Evolutionary conservation across 2,888 invertebrate species (phyloP), one percentile per base, ranked within the genome.

Genomic region (Chydorus sphaericus): DNA sequence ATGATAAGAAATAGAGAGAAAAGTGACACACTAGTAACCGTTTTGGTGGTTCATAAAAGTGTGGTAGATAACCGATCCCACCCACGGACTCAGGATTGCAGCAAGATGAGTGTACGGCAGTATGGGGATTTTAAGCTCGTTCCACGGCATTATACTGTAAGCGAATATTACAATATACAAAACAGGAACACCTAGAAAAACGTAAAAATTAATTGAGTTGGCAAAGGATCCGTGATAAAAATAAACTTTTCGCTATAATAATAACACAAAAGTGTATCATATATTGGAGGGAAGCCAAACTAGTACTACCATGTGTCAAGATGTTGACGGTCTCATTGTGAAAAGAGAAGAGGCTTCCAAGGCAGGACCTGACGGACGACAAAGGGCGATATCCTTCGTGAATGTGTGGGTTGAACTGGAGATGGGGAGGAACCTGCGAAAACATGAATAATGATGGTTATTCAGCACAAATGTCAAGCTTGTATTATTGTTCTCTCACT

Each of bases 281-380:
- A n/a, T n/a, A n/a, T n/a, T n/a, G n/a, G n/a, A n/a, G n/a, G n/a
- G n/a, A n/a, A n/a, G n/a, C n/a, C n/a, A n/a, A n/a, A n/a, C n/a
- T n/a, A n/a, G n/a, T n/a, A 8, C 80, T 75, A 90, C 90, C 88
- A 67, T 91, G 90, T 62, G 88, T 86, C 62, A 89, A 74, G 69
- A 90, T 90, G 72, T 90, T 90, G 71, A 90, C 81, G 61, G 89
- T 89, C 75, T 90, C 90, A 72, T 90, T 90, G 76, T 90, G 90
- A 72, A 89, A 77, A 73, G 85, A 86, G 73, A 86, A 85, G 65
- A 90, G 78, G 71, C 88, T 88, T 68, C 77, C 74, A 64, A 90
- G 71, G 70, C 88, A 88, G 61, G 83, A 86, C 72, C 78, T 77
- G 71, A 82, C 78, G 66, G 81, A 77, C 71, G 85, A 81, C 68